Evolutionary conservation across 2,113 vertebrate species (phyloP), one percentile per base, ranked within the genome.

Genomic region (Columba livia): DNA sequence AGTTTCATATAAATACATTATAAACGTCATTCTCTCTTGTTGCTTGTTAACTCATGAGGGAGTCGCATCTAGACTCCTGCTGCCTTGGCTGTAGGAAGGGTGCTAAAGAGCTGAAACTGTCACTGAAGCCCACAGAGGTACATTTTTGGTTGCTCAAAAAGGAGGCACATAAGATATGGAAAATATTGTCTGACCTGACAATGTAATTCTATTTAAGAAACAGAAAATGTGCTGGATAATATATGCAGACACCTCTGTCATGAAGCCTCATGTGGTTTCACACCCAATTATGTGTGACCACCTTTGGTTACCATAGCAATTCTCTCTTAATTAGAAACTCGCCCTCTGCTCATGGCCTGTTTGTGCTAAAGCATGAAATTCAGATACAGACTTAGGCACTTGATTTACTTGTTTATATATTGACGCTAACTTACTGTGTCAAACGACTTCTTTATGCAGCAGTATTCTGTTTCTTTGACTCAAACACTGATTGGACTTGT

Each of bases 221-320:
- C 48, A 83, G 66, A 95, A 92, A 75, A 60, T 92, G 60, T 88
- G 48, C 66, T 89, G 61, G 78, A 50, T 95, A 96, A 94, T 94
- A 64, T 90, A 94, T 94, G 93, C 94, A 93, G 81, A 93, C 80
- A 92, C 77, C 92, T 94, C 91, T 95, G 74, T 83, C 87, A 74
- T 64, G 82, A 89, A 80, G 65, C 75, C 79, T 92, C 78, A 50
- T 82, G 77, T 73, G 65, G 67, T 70, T 97, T 95, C 74, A 96
- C 82, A 87, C 94, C 53, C 85, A 84, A 89, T 96, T 97, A 87
- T 79, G 85, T 92, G 79, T 96, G 93, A 95, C 83, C 94, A 96
- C 88, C 86, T 92, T 95, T 93, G 86, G 93, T 97, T 97, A 87
- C 95, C 95, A 96, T 93, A 90, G 95, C 83, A 94, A 96, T 97